Evolutionary conservation across 2,797 vertebrate species (phyloP).

Genomic region (Nyctalus aviator): DNA sequence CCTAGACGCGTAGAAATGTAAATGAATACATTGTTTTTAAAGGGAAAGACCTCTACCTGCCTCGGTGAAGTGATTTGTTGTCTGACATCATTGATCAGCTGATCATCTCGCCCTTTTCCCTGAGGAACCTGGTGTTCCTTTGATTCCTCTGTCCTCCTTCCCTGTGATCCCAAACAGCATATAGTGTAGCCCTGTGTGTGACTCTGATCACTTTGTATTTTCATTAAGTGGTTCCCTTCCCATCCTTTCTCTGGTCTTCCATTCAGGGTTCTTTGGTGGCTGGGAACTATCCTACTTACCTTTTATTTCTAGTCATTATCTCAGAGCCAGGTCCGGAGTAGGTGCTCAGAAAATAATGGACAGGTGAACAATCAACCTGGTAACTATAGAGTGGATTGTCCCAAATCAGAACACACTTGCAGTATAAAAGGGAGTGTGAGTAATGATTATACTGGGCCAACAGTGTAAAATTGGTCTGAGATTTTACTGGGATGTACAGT

Average conservation of each 20-base stretch:
- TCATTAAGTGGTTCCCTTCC: background rate
- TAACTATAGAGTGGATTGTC: no score
- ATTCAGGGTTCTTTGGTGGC: background rate
- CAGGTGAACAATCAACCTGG: no score
- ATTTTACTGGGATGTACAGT: no score
- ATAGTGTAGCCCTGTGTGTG: background rate
- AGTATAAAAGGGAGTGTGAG: no score
- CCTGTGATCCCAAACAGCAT: background rate
- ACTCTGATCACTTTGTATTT: background rate
- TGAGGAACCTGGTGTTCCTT: background rate
- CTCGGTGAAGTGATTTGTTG: background rate
- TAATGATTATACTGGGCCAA: no score
- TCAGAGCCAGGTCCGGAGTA: background rate
- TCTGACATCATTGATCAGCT: background rate
- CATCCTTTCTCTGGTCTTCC: background rate
- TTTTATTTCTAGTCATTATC: background rate
- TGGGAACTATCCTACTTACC: background rate
- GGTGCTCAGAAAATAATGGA: background rate
- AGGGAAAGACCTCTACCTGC: background rate
- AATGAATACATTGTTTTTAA: background rate
- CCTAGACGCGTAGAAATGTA: background rate
- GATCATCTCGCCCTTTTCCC: background rate
- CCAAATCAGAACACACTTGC: no score
- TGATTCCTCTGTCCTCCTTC: background rate
- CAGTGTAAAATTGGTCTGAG: no score